phyloP scores from a whole-genome alignment of 1,140 invertebrate genomes.

The Linepithema humile region DNA sequence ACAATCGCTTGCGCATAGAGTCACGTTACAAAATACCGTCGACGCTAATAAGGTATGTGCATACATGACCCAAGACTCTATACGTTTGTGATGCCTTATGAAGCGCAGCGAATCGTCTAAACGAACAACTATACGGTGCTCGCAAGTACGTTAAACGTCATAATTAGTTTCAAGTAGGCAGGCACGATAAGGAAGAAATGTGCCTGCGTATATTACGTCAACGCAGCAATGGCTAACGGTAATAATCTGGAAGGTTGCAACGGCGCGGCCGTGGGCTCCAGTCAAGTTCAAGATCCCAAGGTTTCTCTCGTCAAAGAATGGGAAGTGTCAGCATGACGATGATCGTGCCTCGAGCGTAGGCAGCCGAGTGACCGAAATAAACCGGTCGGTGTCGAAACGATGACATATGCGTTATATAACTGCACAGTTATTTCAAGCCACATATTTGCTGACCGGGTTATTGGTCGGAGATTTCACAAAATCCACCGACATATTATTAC shows the following conservation, averaged over 20 bases:
- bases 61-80: conserved; percentile 31
- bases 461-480: not conserved
- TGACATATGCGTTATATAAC: conserved; percentile 16
- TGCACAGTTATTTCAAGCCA: not conserved
- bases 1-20: not conserved
- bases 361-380: conserved; percentile 57
- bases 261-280: conserved; percentile 20
- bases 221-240: conserved; percentile 60
- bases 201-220: conserved; percentile 58
- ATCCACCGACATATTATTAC: not conserved
- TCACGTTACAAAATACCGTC: conserved; percentile 8
- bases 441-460: not conserved
- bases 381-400: not conserved
- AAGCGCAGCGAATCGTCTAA: conserved; percentile 11
- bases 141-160: conserved; percentile 22
- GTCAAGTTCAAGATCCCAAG: conserved; percentile 65
- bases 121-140: conserved; percentile 21
- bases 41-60: conserved; percentile 26
- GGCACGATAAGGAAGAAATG: conserved; percentile 33
- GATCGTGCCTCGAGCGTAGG: not conserved
- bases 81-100: conserved; percentile 14
- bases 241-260: conserved; percentile 60
- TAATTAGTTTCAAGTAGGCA: conserved; percentile 58
- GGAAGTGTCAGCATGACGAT: not conserved
- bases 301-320: conserved; percentile 22